Conservation (phyloP, 2,797 vertebrate genomes). For the Chaetodon trifasciatus region DNA sequence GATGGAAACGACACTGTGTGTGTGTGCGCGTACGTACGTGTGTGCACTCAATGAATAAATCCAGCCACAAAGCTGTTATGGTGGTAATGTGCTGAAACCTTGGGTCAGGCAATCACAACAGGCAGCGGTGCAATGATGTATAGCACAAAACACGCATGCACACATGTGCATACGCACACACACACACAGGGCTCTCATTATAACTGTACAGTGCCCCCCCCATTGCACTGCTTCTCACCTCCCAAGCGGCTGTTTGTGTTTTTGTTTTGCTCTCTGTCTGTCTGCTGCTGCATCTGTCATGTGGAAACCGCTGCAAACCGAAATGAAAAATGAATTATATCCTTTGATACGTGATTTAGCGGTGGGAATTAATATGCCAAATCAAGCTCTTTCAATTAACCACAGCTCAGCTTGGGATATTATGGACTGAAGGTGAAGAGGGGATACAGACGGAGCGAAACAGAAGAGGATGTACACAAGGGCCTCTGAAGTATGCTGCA, state of each 20-base stretch:
- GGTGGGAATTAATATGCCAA: constrained; percentile 41
- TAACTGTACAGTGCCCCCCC: neutral
- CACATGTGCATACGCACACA: neutral
- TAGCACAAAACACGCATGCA: constrained; percentile 24
- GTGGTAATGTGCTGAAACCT: constrained; percentile 65
- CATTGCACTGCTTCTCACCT: constrained; percentile 42
- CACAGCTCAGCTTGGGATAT: constrained; percentile 13
- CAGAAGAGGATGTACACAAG: neutral
- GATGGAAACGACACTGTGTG: neutral
- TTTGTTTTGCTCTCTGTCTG: constrained; percentile 63
- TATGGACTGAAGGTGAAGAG: constrained; percentile 17
- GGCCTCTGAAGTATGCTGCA: neutral
- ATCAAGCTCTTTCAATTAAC: constrained; percentile 31
- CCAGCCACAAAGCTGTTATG: constrained; percentile 58
- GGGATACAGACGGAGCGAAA: neutral
- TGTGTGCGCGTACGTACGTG: neutral
- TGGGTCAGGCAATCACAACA: constrained; percentile 72
- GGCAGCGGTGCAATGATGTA: constrained; percentile 58
- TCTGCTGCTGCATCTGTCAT: constrained; percentile 46
- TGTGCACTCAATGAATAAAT: constrained; percentile 61
- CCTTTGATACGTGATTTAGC: constrained; percentile 61
- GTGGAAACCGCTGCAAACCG: constrained; percentile 59
- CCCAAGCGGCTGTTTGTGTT: constrained; percentile 58
- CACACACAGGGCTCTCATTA: constrained; percentile 28
- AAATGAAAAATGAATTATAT: constrained; percentile 68